phyloP scores from a whole-genome alignment of 2,797 vertebrate genomes.

The Balearica regulorum region DNA sequence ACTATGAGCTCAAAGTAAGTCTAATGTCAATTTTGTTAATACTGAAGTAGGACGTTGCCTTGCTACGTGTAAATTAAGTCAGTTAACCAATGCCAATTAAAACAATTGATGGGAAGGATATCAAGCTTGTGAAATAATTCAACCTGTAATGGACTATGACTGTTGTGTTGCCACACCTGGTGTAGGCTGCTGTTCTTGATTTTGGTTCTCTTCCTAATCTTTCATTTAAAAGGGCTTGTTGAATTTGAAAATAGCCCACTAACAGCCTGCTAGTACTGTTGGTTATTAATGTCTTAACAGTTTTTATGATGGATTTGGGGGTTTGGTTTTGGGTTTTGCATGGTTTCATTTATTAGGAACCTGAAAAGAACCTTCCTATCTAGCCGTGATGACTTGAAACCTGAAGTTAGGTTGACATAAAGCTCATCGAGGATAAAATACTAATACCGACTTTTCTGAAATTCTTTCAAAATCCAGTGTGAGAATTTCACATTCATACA shows the following conservation, averaged over 20 bases:
- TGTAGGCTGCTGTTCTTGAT: too few species aligned
- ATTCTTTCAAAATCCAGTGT: not conserved
- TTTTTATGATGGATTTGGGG: not conserved
- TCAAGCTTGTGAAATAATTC: too few species aligned
- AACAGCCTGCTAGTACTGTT: not conserved
- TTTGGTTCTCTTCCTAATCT: not conserved
- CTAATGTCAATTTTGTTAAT: too few species aligned
- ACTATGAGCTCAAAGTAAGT: too few species aligned
- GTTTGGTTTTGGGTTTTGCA: not conserved
- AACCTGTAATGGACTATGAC: too few species aligned
- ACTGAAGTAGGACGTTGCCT: too few species aligned
- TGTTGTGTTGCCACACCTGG: too few species aligned
- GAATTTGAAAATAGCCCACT: not conserved
- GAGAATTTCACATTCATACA: not conserved
- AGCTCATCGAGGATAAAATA: not conserved
- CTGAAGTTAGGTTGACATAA: not conserved
- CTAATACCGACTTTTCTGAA: not conserved
- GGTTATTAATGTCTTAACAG: not conserved
- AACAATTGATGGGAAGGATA: too few species aligned
- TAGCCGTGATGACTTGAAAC: not conserved
- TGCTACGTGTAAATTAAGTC: too few species aligned
- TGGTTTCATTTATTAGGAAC: not conserved
- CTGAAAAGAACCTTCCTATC: not conserved
- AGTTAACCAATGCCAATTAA: too few species aligned
- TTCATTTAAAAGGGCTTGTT: not conserved